phyloP scores from a whole-genome alignment of 2,113 vertebrate genomes.

The Tyrannus savana region DNA sequence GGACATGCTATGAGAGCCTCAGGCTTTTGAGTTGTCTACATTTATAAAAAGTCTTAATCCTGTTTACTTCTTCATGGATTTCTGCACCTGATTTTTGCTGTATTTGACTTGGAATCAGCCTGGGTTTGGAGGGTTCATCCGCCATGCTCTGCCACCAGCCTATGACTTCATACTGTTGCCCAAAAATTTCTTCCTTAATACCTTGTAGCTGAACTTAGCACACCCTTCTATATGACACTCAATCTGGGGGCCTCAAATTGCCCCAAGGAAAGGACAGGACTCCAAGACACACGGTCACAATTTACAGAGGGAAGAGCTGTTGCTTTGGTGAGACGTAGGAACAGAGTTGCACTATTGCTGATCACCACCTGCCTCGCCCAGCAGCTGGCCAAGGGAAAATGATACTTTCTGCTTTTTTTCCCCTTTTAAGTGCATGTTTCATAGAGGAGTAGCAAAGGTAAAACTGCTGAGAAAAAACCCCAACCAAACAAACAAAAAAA shows the following conservation, averaged over 20 bases:
- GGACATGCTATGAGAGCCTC: background rate
- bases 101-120: background rate
- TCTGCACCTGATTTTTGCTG: background rate
- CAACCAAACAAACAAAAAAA: background rate
- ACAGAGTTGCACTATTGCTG: slow-evolving; percentile 33
- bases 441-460: background rate
- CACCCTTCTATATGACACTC: background rate
- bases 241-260: background rate
- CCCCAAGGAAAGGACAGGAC: no score
- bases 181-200: background rate
- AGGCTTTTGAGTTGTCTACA: background rate
- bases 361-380: slow-evolving; percentile 11
- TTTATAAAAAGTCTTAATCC: background rate
- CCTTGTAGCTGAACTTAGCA: background rate
- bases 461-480: background rate
- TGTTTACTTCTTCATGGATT: background rate
- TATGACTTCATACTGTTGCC: background rate
- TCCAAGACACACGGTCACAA: no score
- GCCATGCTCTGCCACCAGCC: background rate
- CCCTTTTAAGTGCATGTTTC: background rate
- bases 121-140: background rate
- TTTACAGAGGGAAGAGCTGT: no score
- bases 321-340: background rate
- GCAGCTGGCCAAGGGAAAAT: slow-evolving; percentile 8
- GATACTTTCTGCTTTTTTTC: background rate